These are phyloP conservation scores for Ametastegia equiseti DNA, from an alignment of 2,888 invertebrate genomes.

Conservation along the genomic window DNA sequence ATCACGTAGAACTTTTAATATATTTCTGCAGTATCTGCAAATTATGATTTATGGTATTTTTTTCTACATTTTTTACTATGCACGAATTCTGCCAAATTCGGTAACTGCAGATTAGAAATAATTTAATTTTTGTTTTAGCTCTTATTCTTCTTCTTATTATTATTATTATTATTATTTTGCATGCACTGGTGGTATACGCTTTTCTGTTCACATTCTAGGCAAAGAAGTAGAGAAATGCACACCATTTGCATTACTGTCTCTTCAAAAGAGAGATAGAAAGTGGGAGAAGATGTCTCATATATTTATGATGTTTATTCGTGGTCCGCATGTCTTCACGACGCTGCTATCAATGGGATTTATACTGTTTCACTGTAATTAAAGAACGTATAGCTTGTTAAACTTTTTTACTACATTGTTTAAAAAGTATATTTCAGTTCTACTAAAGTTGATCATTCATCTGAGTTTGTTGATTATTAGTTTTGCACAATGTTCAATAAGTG, in stretches of 20 bases:
- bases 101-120: background rate
- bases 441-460: background rate
- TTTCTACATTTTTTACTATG: background rate
- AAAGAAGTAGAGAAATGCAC: conserved; percentile 71
- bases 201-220: conserved; percentile 72
- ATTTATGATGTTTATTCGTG: conserved; percentile 67
- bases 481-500: background rate
- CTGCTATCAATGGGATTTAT: conserved; percentile 52
- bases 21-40: background rate
- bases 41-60: background rate
- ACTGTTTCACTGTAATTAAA: conserved; percentile 22
- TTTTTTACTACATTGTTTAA: background rate
- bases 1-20: background rate
- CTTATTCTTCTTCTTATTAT: background rate
- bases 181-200: conserved; percentile 67
- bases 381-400: conserved; percentile 20
- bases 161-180: conserved; percentile 61
- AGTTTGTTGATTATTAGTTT: conserved; percentile 1
- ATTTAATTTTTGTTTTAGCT: background rate
- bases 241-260: conserved; percentile 66
- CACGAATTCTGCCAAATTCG: background rate
- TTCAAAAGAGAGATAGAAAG: conserved; percentile 55
- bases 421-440: background rate
- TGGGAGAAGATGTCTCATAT: conserved; percentile 62
- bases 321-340: conserved; percentile 69